Evolutionary conservation across 2,113 vertebrate species (phyloP).

Genomic region (Octodon degus): DNA sequence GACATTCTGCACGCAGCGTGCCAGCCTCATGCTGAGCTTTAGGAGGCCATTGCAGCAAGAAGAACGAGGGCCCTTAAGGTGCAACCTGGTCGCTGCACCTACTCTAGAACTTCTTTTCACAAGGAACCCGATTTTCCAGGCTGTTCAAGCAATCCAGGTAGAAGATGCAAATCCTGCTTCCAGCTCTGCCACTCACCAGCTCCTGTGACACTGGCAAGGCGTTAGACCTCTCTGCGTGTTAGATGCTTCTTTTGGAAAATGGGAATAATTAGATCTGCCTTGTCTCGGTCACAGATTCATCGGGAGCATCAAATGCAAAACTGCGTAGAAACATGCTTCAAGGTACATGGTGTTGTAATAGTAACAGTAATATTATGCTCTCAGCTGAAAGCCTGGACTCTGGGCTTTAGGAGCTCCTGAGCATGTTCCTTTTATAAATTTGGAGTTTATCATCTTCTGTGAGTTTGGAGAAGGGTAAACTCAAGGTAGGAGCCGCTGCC

Average conservation of each 20-base stretch:
- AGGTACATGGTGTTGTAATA: not conserved
- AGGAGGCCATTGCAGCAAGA: not conserved
- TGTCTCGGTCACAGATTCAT: not conserved
- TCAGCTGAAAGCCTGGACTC: not conserved
- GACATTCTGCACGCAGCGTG: not conserved
- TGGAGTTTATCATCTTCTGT: not conserved
- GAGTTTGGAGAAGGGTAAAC: not conserved
- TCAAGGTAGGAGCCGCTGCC: not conserved
- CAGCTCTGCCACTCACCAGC: too few relatives aligned
- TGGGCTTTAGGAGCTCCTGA: not conserved
- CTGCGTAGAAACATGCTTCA: not conserved
- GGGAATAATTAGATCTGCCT: not conserved
- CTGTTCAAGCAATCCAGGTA: not conserved
- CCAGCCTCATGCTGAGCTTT: not conserved
- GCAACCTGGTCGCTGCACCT: not conserved
- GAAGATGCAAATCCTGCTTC: not conserved
- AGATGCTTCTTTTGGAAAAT: not conserved
- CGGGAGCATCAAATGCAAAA: not conserved
- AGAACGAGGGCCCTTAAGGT: not conserved
- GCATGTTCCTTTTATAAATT: not conserved
- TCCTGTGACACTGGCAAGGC: too few relatives aligned
- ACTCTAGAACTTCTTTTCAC: not conserved
- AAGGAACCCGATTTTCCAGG: not conserved
- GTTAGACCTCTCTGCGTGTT: not conserved
- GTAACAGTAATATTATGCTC: not conserved